Evolutionary conservation across 2,888 invertebrate species (phyloP), one percentile per base, ranked within the genome.

Genomic region (Athripsodes cinereus): DNA sequence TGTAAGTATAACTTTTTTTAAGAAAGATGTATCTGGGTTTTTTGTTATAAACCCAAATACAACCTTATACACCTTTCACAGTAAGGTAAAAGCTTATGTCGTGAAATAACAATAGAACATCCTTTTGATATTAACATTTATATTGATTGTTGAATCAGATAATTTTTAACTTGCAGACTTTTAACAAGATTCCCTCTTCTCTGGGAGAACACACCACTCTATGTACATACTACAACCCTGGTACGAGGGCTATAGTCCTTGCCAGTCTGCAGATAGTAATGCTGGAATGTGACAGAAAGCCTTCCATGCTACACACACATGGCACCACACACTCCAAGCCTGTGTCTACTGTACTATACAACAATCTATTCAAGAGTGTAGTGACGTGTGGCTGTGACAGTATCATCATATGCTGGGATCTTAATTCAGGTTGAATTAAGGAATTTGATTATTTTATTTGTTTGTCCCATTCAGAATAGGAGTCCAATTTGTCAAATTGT

Each of bases 391-490:
- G 91, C 56, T 74, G 85, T 69, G 91, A 90, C 68, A 90, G 91
- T 63, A 85, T 83, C 62, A 88, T 93, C 59, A 88, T 89, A 65
- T 85, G 88, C 21, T 93, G 92, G 92, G 85, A 91, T 70, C 85
- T 89, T 0, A 80, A 84, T 72, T 83, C 80, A 49, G 89, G 86
- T 67, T n/a, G n/a, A n/a, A n/a, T n/a, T n/a, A n/a, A n/a, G n/a
- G n/a, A n/a, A n/a, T n/a, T n/a, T n/a, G n/a, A n/a, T n/a, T n/a
- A n/a, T n/a, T n/a, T n/a, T n/a, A n/a, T n/a, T n/a, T n/a, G n/a
- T n/a, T n/a, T n/a, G n/a, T n/a, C n/a, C n/a, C n/a, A n/a, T n/a
- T n/a, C n/a, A n/a, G n/a, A n/a, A n/a, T n/a, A n/a, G n/a, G n/a
- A n/a, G n/a, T n/a, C n/a, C n/a, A n/a, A n/a, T n/a, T n/a, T n/a